Evolutionary conservation across 2,113 vertebrate genomes (phyloP), one percentile per base, ranked within the genome.

Genomic region (Sakesphorus luctuosus): DNA sequence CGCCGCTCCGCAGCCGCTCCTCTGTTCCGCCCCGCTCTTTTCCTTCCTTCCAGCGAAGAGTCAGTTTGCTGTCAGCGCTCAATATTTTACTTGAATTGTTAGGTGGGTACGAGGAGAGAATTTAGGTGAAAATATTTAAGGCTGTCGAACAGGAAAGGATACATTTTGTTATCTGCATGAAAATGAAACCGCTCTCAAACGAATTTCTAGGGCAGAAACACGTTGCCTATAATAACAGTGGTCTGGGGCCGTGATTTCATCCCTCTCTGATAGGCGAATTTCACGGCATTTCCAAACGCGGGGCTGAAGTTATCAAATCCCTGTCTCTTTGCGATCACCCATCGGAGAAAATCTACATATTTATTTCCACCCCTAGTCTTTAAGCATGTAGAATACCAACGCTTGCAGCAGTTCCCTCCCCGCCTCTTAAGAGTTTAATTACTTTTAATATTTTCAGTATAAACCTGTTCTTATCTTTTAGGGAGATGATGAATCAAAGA

Each of bases 111-210:
- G 59, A 88, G 35, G 29, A 72, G 80, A 15, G 26, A 20, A 4
- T 71, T 84, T 72, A 58, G 25, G 66, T 5, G 63, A 33, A 25
- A 21, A 35, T 63, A 62, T 63, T 36, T 50, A 3, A 49, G 59
- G 59, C 62, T 89, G 73, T 26, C 13, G 59, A 43, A 31, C 4
- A 46, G 84, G 36, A 52, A 73, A 69, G 8, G 74, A 23, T 21
- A 40, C 59, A 7, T 73, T 84, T 58, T 73, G 67, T 85, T 92
- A 66, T n/a, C 63, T n/a, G 68, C 68, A 12, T 13, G 56, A 73
- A 91, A 93, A 85, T 31, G 82, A 93, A 93, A 91, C n/a, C 18
- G 23, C 33, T 47, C 69, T 33, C 10, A 49, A 96, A 95, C 62
- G 63, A 84, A 49, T 81, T 90, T 74, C 43, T 26, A 10, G 75